A percentile compares a stretch with the other conserved stretches of the same genome.
phyloP scores from a whole-genome alignment of 1,140 invertebrate species.

The Leptinotarsa defecta region DNA sequence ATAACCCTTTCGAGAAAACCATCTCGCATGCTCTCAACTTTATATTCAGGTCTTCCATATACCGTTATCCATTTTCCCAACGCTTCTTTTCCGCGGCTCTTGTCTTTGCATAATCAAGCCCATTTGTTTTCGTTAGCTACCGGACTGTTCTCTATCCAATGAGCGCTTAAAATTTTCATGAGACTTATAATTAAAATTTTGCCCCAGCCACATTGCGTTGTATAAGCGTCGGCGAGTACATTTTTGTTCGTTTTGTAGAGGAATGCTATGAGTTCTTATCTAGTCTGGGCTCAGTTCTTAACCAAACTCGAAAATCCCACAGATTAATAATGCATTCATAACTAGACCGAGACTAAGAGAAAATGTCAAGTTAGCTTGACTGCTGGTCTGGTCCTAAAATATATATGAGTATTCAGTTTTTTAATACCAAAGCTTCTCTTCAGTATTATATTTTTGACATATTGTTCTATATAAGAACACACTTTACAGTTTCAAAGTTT shows the following conservation, averaged over 20 bases:
- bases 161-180: background rate
- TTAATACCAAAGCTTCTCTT: too few relatives aligned
- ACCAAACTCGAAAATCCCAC: too few relatives aligned
- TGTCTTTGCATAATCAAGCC: background rate
- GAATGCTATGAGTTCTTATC: background rate
- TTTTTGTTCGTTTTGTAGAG: background rate
- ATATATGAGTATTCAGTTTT: too few relatives aligned
- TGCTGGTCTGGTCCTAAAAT: too few relatives aligned
- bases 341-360: too few relatives aligned
- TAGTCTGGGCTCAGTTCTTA: background rate
- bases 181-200: slow-evolving; percentile 1
- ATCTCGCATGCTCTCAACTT: background rate
- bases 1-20: background rate
- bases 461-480: too few relatives aligned
- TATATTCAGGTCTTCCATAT: background rate
- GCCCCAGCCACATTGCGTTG: background rate
- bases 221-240: background rate
- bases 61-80: background rate
- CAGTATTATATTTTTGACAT: too few relatives aligned
- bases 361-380: too few relatives aligned
- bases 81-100: background rate
- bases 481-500: too few relatives aligned
- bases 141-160: background rate
- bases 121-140: background rate
- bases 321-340: too few relatives aligned